Percentiles rank a stretch among this genome's conserved stretches.
These are phyloP conservation scores for Pentalonia nigronervosa DNA, from an alignment of 1,140 invertebrate genomes.

Conservation along the genomic window DNA sequence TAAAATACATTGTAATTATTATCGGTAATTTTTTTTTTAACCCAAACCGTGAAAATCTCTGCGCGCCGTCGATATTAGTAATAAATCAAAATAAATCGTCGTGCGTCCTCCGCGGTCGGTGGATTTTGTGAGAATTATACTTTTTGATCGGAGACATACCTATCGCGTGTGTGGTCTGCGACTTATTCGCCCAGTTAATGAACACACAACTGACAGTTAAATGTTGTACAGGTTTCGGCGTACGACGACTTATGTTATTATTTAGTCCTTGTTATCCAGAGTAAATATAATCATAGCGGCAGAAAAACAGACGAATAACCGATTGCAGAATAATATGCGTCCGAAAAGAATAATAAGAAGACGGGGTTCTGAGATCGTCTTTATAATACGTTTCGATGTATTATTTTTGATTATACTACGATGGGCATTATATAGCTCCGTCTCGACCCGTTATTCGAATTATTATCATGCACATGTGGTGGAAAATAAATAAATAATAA, in stretches of 20 bases:
- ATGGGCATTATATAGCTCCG: neutral
- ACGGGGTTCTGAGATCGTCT: neutral
- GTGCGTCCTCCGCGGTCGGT: neutral
- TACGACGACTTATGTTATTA: neutral
- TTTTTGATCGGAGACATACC: neutral
- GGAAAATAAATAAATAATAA: neutral
- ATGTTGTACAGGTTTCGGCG: neutral
- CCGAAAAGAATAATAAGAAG: neutral
- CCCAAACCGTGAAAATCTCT: neutral
- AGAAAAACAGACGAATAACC: neutral
- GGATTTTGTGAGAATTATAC: neutral
- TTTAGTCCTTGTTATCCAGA: neutral
- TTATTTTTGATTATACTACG: neutral
- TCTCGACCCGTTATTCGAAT: neutral
- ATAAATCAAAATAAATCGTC: neutral
- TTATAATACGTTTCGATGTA: neutral
- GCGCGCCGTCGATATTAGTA: neutral
- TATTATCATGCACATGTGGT: neutral
- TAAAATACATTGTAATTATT: neutral
- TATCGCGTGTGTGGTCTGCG: conserved; percentile 1
- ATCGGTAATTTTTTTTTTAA: neutral
- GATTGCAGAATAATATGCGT: neutral
- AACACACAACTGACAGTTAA: neutral
- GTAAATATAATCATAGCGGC: neutral
- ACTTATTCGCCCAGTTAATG: neutral